Base-by-base conservation (phyloP, 1,140 invertebrate genomes). In the Zaprionus vittiger region DNA sequence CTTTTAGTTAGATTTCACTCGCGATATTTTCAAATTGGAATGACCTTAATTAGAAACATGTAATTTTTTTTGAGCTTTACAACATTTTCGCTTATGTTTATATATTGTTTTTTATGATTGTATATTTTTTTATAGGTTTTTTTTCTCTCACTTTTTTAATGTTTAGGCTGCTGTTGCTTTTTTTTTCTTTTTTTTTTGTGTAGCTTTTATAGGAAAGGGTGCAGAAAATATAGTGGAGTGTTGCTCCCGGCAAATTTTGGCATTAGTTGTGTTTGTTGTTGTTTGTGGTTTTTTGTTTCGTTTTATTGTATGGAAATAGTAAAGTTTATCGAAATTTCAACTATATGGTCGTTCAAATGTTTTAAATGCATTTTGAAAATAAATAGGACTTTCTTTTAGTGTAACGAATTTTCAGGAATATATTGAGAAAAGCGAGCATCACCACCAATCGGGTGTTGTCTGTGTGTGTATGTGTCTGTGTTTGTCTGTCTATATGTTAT, bases 281-380 rank as follows among this genome's bases (percentile, higher is more conserved):
- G 59, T 22, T 59, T 44, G 44, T 60, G 65, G 38, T 63, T 60
- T 44, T 22, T 52, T 44, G 54, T 60, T 63, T 73, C 52, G 22
- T 75, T 71, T 34, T 38, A 55, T 78, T 65, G 49, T 56, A 81
- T 89, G 85, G 85, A 89, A 89, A 90, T 89, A 84, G 81, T 89
- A 89, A 81, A 90, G 85, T 86, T 83, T 89, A 75, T 67, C 56
- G 37, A 47, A 74, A 77, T 73, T 68, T 79, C 52, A 81, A 81
- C 84, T 83, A 74, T 66, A 34, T 34, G 72, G 77, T 66, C 75
- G 78, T 83, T 86, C 84, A 84, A 87, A 84, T 87, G 71, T 90
- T 82, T 90, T 90, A 90, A 90, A 90, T 90, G 85, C 85, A 90
- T 90, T 90, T 85, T 82, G 85, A 90, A 90, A 90, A 89, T 89